Conservation (phyloP, 2,888 invertebrate species). For the Tinea pellionella region DNA sequence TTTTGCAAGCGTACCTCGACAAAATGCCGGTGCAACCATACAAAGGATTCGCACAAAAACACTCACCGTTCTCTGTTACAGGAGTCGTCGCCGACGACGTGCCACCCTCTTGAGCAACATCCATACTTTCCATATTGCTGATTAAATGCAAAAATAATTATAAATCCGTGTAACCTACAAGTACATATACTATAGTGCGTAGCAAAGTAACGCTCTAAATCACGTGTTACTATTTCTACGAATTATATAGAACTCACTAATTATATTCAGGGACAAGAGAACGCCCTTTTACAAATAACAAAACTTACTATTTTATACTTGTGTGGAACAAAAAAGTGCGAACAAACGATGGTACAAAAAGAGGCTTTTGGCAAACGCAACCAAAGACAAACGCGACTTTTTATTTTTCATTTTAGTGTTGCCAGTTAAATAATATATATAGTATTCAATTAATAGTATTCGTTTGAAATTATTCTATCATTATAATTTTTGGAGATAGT, state of each 20-base stretch:
- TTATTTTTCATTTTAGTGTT: background rate
- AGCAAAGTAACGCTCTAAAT: background rate
- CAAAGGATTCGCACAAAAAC: background rate
- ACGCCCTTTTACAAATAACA: background rate
- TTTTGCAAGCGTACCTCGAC: conserved; percentile 29
- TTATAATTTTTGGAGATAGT: too few relatives aligned
- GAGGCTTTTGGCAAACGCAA: background rate
- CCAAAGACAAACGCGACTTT: background rate
- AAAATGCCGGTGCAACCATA: conserved; percentile 4
- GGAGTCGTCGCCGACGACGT: conserved; percentile 53
- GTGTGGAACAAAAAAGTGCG: background rate
- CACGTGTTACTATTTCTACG: background rate
- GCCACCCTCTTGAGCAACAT: conserved; percentile 52
- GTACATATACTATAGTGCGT: background rate
- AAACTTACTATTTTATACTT: background rate
- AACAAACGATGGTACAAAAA: background rate
- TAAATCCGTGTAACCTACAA: conserved; percentile 37
- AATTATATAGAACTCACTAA: background rate
- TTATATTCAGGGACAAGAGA: background rate
- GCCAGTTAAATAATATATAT: background rate
- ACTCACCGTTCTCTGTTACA: conserved; percentile 56
- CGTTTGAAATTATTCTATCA: background rate
- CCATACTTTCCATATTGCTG: conserved; percentile 63
- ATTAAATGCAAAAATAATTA: conserved; percentile 29
- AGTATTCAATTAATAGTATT: background rate